These are phyloP conservation scores for Psittacara wagleri DNA, from an alignment of 2,113 vertebrate species.

Conservation along the genomic window DNA sequence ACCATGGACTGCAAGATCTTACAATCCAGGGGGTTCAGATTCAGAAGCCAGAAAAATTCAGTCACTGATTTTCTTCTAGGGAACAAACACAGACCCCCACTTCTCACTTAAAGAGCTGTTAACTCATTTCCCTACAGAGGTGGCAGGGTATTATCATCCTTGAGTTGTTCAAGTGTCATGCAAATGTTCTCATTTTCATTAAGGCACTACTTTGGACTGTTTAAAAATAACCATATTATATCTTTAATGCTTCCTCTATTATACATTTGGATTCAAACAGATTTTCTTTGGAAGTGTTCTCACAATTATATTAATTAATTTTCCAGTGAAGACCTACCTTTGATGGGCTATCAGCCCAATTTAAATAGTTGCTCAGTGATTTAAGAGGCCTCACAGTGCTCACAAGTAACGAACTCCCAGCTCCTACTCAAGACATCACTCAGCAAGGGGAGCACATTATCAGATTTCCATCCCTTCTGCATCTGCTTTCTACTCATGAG, in stretches of 20 bases:
- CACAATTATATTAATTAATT: background rate
- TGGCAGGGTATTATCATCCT: background rate
- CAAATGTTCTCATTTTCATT: constrained; percentile 10
- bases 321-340: background rate
- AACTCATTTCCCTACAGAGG: background rate
- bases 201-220: background rate
- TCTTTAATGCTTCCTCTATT: background rate
- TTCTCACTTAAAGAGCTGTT: background rate
- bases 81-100: background rate
- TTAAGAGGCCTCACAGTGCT: background rate
- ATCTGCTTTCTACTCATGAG: fast-evolving
- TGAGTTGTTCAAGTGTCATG: background rate
- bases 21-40: background rate
- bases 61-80: background rate
- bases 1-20: fast-evolving
- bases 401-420: background rate
- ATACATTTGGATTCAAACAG: background rate
- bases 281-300: background rate
- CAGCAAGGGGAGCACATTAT: background rate
- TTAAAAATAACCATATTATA: constrained; percentile 7
- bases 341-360: background rate
- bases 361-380: background rate
- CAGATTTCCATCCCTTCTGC: background rate
- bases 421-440: background rate
- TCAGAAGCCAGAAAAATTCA: background rate